Evolutionary conservation across 2,113 vertebrate species (phyloP).

Genomic region (Leptocoma aspasia): DNA sequence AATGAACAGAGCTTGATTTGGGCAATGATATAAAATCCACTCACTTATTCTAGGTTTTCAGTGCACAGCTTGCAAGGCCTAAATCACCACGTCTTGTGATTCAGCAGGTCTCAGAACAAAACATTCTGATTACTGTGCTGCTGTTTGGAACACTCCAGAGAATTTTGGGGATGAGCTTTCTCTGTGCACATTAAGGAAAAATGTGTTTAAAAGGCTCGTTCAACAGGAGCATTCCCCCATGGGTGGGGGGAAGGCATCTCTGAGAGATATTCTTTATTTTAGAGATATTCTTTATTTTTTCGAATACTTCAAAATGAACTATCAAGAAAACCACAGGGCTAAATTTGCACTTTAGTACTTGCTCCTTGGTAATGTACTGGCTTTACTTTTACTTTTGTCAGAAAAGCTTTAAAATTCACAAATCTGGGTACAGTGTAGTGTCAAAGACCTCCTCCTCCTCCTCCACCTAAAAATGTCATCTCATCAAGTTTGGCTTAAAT

Average conservation of each 20-base stretch:
- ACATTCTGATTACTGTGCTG: background rate
- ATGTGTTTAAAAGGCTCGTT: background rate
- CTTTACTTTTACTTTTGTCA: background rate
- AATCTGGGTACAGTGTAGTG: background rate
- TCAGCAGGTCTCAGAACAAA: background rate
- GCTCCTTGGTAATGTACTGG: background rate
- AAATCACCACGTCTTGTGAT: background rate
- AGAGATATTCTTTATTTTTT: background rate
- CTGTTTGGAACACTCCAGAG: background rate
- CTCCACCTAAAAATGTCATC: background rate
- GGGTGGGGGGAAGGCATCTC: background rate
- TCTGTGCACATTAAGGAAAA: background rate
- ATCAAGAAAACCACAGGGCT: background rate
- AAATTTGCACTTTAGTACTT: background rate
- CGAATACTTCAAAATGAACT: background rate
- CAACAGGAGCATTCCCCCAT: background rate
- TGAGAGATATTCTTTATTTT: fast-evolving
- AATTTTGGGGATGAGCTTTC: background rate
- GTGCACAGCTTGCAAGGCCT: background rate
- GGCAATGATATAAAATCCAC: background rate
- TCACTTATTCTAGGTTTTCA: background rate
- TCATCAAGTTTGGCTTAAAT: background rate
- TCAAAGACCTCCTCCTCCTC: background rate
- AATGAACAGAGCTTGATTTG: background rate
- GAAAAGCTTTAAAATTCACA: background rate